phyloP scores from a whole-genome alignment of 2,113 vertebrate genomes.

The Ceratotherium simum region DNA sequence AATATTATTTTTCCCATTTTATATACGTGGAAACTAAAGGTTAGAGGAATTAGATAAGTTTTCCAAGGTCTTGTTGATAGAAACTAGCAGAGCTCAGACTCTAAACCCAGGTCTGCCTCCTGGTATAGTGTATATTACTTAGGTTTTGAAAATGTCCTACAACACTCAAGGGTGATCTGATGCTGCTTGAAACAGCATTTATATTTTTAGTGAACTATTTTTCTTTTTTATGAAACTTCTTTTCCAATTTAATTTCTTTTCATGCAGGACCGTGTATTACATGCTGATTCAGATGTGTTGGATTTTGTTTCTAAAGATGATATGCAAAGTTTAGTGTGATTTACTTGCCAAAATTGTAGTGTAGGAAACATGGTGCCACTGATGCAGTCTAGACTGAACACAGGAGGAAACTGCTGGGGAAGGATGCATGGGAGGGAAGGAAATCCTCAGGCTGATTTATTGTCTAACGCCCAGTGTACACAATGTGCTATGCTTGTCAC shows the following conservation, averaged over 20 bases:
- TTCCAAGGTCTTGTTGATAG: neutral
- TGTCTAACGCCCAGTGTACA: constrained; percentile 37
- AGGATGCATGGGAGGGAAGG: constrained; percentile 61
- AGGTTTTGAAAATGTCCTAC: neutral
- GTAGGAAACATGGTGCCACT: neutral
- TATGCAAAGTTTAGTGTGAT: neutral
- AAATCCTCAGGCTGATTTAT: constrained; percentile 62
- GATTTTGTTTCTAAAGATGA: neutral
- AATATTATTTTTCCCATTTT: neutral
- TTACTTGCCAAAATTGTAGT: neutral
- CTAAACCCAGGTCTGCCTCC: neutral
- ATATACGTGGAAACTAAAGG: neutral
- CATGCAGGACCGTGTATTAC: neutral
- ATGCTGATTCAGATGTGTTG: neutral
- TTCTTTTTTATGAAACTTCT: neutral
- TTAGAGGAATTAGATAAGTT: neutral
- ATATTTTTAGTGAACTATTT: neutral
- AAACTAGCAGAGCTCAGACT: neutral
- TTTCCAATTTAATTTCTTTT: neutral
- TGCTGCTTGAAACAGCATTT: neutral
- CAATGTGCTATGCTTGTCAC: neutral
- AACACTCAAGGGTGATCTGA: neutral
- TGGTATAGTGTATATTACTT: neutral
- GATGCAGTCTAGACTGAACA: constrained; percentile 29
- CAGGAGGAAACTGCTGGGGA: constrained; percentile 67